Percentiles rank a stretch among this genome's conserved stretches.
phyloP scores from a whole-genome alignment of 1,140 invertebrate species.

The Caenorhabditis remanei region DNA sequence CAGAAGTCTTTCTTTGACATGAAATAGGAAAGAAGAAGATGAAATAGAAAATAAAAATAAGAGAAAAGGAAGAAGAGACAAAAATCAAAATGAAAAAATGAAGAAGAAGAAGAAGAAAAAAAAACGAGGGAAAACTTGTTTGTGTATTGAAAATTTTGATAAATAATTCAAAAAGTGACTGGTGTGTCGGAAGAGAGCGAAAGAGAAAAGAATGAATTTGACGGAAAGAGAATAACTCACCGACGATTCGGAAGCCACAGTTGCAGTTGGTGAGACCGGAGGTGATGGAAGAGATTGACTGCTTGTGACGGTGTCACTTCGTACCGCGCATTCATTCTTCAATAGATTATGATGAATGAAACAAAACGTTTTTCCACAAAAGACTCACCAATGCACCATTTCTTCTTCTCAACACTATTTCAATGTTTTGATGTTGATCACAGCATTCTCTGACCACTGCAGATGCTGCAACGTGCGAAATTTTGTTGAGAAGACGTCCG shows the following conservation, averaged over 20 bases:
- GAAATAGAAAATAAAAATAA: background rate
- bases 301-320: conserved; percentile 44
- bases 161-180: conserved; percentile 48
- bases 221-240: background rate
- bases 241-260: conserved; percentile 31
- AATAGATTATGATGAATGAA: conserved; percentile 28
- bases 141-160: conserved; percentile 47
- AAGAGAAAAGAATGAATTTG: conserved; percentile 13
- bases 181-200: conserved; percentile 3
- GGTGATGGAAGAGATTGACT: conserved; percentile 36
- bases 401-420: conserved; percentile 71
- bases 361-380: background rate
- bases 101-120: background rate
- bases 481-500: conserved; percentile 73
- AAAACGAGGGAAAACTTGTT: conserved; percentile 2
- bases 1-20: conserved; percentile 3
- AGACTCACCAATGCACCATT: conserved; percentile 59
- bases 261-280: conserved; percentile 3
- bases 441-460: conserved; percentile 75
- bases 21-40: background rate
- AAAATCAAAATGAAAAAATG: background rate
- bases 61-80: background rate
- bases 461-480: conserved; percentile 73
- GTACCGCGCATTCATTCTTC: conserved; percentile 48
- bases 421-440: conserved; percentile 69